phyloP scores from a whole-genome alignment of 2,113 vertebrate genomes.

The Melanerpes aurifrons region DNA sequence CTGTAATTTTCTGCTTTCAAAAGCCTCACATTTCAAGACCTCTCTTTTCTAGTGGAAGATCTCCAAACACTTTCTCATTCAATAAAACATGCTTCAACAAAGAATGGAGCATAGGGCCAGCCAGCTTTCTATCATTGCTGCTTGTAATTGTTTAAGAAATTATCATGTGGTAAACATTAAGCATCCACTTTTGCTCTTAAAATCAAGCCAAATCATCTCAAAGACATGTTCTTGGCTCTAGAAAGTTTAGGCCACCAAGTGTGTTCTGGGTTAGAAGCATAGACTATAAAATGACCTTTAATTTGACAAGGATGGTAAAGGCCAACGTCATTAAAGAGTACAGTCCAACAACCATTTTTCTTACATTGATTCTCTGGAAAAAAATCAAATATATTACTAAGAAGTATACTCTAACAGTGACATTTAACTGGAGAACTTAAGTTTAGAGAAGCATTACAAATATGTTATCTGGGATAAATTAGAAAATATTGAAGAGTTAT shows the following conservation, averaged over 20 bases:
- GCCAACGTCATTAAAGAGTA: not conserved
- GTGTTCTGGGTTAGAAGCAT: not conserved
- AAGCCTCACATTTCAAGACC: not conserved
- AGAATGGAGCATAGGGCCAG: not conserved
- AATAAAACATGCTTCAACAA: not conserved
- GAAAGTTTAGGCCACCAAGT: not conserved
- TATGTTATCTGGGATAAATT: not conserved
- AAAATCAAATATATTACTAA: not conserved
- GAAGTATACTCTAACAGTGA: not conserved
- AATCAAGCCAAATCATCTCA: slow-evolving; percentile 31
- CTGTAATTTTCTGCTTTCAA: not conserved
- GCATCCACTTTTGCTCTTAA: slow-evolving; percentile 3
- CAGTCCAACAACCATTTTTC: not conserved
- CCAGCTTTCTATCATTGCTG: not conserved
- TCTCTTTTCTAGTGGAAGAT: not conserved
- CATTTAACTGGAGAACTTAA: not conserved
- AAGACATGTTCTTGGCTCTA: slow-evolving; percentile 21
- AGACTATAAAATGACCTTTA: not conserved
- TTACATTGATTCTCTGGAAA: not conserved
- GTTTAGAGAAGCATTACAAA: not conserved
- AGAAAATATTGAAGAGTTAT: not conserved
- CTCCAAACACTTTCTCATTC: slow-evolving; percentile 7
- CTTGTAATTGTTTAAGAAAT: slow-evolving; percentile 36
- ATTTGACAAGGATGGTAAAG: not conserved
- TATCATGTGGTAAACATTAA: slow-evolving; percentile 33